Base-by-base conservation (phyloP, 2,113 vertebrate genomes). In the Phaethon lepturus region DNA sequence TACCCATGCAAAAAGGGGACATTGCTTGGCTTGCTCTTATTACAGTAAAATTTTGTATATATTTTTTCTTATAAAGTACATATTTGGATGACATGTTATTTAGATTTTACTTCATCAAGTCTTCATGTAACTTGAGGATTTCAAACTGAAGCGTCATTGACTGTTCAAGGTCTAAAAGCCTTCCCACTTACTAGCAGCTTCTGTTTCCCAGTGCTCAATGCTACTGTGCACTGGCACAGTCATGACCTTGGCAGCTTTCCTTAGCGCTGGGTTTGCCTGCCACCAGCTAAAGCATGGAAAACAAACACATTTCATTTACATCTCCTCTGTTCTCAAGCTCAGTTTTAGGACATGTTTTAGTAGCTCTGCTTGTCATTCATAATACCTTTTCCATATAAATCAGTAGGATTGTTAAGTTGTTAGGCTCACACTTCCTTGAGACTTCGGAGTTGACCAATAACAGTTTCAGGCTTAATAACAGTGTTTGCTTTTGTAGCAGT, bases 401-500 rank as follows among this genome's bases (percentile, higher is more conserved):
- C 60, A 18, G 42, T 4, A 50, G 18, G 10, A 6, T 5, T 56
- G 59, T 72, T 90, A 64, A 73, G 68, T n/a, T 78, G 47, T n/a
- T 47, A 15, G 49, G 29, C 15, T 83, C 0, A 1, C 19, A 26
- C 56, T 85, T 75, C 22, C 56, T 55, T 11, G 33, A 73, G 63
- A 18, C 33, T 77, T 83, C 2, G 1, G 1, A 14, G 5, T 23
- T 1, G 1, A 17, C 25, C 3, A 5, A 4, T 12, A 55, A 25
- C 26, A 50, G 56, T 42, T 79, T 73, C 2, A 7, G 25, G 23
- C 49, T 17, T 28, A 33, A 49, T 11, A 6, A 16, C 23, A 78
- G 40, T 6, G 24, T 66, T 44, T 83, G 44, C 49, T 90, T 73
- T 88, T 9, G 4, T 2, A 69, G 55, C 33, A 66, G 29, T 25